Conservation (phyloP, 1,140 invertebrate species). For the Brachionus manjavacas region DNA sequence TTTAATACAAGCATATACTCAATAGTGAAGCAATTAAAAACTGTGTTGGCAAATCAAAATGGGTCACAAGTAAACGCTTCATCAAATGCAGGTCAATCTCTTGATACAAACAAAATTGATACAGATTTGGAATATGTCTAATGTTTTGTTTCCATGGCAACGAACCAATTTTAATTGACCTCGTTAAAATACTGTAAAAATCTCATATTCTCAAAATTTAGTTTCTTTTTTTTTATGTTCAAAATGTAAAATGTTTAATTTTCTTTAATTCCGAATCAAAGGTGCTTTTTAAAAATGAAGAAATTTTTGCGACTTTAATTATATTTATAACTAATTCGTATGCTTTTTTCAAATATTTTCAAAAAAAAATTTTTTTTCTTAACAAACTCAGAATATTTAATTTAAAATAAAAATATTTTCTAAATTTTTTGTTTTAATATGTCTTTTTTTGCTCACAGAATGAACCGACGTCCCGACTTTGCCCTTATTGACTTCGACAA, state of each 20-base stretch:
- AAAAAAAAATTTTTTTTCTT: slow-evolving; percentile 25
- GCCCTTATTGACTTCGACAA: slow-evolving; percentile 34
- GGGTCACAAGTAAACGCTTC: not conserved
- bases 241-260: slow-evolving; percentile 36
- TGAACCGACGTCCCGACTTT: slow-evolving; percentile 41
- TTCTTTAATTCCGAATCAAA: not conserved
- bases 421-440: not conserved
- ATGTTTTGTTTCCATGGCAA: slow-evolving; percentile 11
- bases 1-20: slow-evolving; percentile 36
- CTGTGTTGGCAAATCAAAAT: not conserved
- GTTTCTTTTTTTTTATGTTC: slow-evolving; percentile 14
- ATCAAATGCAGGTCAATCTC: not conserved
- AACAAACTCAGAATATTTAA: not conserved
- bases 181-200: not conserved
- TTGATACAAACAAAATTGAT: slow-evolving; percentile 8
- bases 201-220: not conserved
- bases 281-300: slow-evolving; percentile 23
- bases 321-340: not conserved
- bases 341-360: not conserved
- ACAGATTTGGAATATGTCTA: slow-evolving; percentile 24
- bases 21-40: slow-evolving; percentile 19
- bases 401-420: slow-evolving; percentile 10
- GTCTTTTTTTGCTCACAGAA: not conserved
- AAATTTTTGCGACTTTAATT: slow-evolving; percentile 4
- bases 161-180: slow-evolving; percentile 19